These are phyloP conservation scores for Melipona beecheii DNA, from an alignment of 2,888 invertebrate species.

Conservation along the genomic window DNA sequence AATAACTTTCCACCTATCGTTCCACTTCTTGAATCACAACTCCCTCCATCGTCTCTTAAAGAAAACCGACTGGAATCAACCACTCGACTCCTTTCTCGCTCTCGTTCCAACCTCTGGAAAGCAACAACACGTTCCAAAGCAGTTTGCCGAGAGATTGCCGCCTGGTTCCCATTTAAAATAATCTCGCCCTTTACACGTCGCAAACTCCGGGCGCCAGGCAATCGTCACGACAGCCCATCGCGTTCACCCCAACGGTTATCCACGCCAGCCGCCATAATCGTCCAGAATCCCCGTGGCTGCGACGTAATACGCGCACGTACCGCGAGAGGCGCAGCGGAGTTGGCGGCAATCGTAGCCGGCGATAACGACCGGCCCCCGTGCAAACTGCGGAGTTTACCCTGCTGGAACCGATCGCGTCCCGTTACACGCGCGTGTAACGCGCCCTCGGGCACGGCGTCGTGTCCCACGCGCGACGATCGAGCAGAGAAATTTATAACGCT, in stretches of 20 bases:
- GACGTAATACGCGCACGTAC: background rate
- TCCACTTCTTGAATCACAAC: no score
- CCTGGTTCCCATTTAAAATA: background rate
- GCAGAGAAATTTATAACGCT: conserved; percentile 64
- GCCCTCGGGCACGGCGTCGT: conserved; percentile 16
- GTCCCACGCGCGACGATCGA: conserved; percentile 59
- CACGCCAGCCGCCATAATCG: conserved; percentile 9
- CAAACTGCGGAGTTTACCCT: conserved; percentile 53
- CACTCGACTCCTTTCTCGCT: no score
- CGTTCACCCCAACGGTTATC: background rate
- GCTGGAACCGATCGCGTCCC: conserved; percentile 63
- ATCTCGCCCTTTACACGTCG: background rate
- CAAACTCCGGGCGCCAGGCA: background rate
- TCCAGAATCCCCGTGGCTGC: background rate
- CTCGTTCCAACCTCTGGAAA: background rate
- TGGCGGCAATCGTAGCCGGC: conserved; percentile 14
- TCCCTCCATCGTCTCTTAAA: no score
- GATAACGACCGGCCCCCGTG: conserved; percentile 37
- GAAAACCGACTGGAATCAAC: no score
- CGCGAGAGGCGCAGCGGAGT: background rate
- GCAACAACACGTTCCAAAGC: background rate
- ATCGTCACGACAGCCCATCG: conserved; percentile 1
- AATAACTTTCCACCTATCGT: no score
- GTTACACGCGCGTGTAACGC: no score
- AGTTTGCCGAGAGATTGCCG: background rate